A percentile compares a stretch with the other conserved stretches of the same genome.
phyloP scores from a whole-genome alignment of 2,888 invertebrate species.

The Arge pagana region DNA sequence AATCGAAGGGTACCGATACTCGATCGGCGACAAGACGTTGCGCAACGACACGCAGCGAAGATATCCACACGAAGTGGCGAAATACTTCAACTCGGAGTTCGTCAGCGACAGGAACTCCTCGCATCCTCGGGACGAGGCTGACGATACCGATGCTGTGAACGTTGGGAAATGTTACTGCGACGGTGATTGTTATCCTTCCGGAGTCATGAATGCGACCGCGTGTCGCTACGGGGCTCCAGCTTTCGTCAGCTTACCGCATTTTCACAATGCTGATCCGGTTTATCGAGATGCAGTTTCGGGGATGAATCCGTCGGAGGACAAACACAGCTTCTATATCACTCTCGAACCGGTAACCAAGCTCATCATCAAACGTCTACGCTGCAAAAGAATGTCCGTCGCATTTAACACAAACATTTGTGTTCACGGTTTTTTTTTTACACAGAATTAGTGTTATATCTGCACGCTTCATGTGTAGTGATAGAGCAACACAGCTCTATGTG shows the following conservation, averaged over 20 bases:
- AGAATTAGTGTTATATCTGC: no score
- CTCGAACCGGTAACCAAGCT: slow-evolving; percentile 80
- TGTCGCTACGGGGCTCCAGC: slow-evolving; percentile 82
- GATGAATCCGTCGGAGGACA: slow-evolving; percentile 68
- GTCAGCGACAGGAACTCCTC: slow-evolving; percentile 32
- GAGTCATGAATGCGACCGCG: slow-evolving; percentile 76
- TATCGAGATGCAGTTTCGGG: slow-evolving; percentile 71
- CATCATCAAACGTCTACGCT: no score
- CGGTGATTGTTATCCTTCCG: slow-evolving; percentile 74
- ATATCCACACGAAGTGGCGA: slow-evolving; percentile 51
- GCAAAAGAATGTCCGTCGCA: no score
- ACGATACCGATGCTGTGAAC: slow-evolving; percentile 47
- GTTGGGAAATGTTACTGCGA: slow-evolving; percentile 70
- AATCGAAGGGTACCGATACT: slow-evolving; percentile 70
- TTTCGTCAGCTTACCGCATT: slow-evolving; percentile 85
- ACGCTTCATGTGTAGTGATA: no score
- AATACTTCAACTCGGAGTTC: slow-evolving; percentile 50
- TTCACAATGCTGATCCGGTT: slow-evolving; percentile 73
- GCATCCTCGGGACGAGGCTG: slow-evolving; percentile 5
- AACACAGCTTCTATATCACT: slow-evolving; percentile 77
- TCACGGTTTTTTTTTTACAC: no score
- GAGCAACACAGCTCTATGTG: no score
- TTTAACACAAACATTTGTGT: no score
- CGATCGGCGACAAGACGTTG: slow-evolving; percentile 67
- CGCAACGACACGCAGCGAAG: slow-evolving; percentile 46